Conservation (phyloP, 2,888 invertebrate genomes). For the Drosophila setosimentum region DNA sequence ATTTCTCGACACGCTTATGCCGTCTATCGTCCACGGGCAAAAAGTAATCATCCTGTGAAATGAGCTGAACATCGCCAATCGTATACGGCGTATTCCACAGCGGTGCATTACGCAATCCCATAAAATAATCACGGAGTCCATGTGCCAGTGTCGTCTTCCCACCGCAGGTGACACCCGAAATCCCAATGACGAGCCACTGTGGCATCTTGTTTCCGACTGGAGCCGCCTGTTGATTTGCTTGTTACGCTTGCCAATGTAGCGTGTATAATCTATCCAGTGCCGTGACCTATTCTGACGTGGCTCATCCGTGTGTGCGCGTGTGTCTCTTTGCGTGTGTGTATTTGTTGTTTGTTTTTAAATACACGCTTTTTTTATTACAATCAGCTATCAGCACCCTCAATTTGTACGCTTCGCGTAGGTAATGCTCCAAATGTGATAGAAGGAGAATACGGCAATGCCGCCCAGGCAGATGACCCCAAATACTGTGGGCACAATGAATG, state of each 20-base stretch:
- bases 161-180: conserved; percentile 93
- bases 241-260: conserved; percentile 26
- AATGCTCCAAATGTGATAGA: conserved; percentile 86
- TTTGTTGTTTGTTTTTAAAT: conserved; percentile 26
- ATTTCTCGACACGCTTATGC: conserved; percentile 87
- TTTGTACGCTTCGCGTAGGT: conserved; percentile 47
- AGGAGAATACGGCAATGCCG: conserved; percentile 88
- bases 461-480: conserved; percentile 89
- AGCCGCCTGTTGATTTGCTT: conserved; percentile 32
- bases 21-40: conserved; percentile 88
- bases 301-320: conserved; percentile 8
- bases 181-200: conserved; percentile 88
- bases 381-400: not conserved
- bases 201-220: conserved; percentile 83
- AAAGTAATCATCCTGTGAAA: conserved; percentile 93
- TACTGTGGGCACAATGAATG: conserved; percentile 87
- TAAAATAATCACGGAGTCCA: conserved; percentile 85
- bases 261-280: conserved; percentile 34
- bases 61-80: conserved; percentile 85
- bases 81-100: conserved; percentile 82
- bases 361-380: not conserved
- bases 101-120: conserved; percentile 72
- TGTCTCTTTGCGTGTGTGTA: not conserved
- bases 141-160: conserved; percentile 92
- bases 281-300: conserved; percentile 38